Base-by-base conservation (phyloP, 2,797 vertebrate species). In the Apogon hyalosoma region DNA sequence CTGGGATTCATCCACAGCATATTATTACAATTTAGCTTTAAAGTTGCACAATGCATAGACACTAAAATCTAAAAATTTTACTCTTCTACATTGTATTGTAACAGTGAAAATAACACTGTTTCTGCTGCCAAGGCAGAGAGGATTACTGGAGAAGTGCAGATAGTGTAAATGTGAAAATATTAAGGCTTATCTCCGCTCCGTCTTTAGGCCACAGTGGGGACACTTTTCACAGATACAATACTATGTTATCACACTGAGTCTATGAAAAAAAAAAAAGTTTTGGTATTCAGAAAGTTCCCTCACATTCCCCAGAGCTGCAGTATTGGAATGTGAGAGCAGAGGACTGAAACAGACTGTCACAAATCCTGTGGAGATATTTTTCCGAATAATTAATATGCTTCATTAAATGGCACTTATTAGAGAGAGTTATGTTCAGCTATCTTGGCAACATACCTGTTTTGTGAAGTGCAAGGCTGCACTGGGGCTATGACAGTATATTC, bases 131-230 rank as follows among this genome's bases (percentile, higher is more conserved):
- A 57, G 49, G 1, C 61, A 45, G 46, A 41, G 41, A 43, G 38
- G 47, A 57, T 43, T 28, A 52, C n/a, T 28, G 42, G 21, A 45
- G 28, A 12, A 14, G 47, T 38, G 42, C 51, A 39, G 41, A 47
- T 54, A 39, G 51, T 31, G 51, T 46, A 58, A 52, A 59, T 64
- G 47, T 46, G 53, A 59, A 64, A 33, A 14, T 46, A 59, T 41
- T 39, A 56, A 31, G 61, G 12, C 16, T 53, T 38, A 63, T 36
- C 50, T 46, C 18, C 9, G 48, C 8, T 9, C 40, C 5, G 8
- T 45, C 16, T 28, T 38, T 59, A 39, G 14, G 54, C 11, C 42
- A 51, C 41, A 41, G 69, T 16, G n/a, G 42, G 69, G 61, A 56
- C 41, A 64, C 31, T 28, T 54, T 62, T 19, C 47, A 63, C 47